Evolutionary conservation across 2,797 vertebrate genomes (phyloP).

Genomic region (Discoglossus pictus): DNA sequence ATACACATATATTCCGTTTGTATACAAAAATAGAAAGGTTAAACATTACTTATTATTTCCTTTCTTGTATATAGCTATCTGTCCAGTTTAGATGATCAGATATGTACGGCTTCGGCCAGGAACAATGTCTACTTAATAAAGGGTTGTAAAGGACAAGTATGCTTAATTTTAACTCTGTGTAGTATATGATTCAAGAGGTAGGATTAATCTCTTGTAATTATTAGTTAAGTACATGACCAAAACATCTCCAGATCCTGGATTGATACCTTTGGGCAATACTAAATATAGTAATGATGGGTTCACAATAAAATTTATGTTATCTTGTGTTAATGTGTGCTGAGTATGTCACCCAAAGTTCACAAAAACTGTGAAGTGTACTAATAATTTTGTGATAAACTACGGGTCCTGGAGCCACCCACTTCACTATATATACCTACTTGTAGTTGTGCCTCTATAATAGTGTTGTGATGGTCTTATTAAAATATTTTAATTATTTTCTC

Average conservation of each 20-base stretch:
- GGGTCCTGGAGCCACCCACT: neutral
- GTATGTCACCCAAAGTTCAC: neutral
- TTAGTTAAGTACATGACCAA: conserved; percentile 25
- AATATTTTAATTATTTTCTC: conserved; percentile 3
- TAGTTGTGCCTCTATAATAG: conserved; percentile 9
- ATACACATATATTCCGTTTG: conserved; percentile 39
- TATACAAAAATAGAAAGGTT: conserved; percentile 71
- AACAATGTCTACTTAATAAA: conserved; percentile 69
- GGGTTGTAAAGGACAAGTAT: conserved; percentile 72
- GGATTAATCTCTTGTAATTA: conserved; percentile 2
- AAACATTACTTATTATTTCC: conserved; percentile 70
- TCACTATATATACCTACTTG: conserved; percentile 14
- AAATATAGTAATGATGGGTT: neutral
- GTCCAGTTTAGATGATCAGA: conserved; percentile 69
- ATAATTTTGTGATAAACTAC: neutral
- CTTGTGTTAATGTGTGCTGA: neutral
- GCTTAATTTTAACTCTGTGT: conserved; percentile 62
- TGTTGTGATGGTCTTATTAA: conserved; percentile 7
- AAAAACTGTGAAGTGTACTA: neutral
- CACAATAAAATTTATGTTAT: neutral
- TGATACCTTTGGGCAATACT: neutral
- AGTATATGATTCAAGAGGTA: conserved; percentile 13
- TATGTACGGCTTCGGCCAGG: conserved; percentile 67
- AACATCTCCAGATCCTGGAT: neutral
- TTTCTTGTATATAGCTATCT: conserved; percentile 77